These are phyloP conservation scores for Lapara coniferarum DNA, from an alignment of 2,888 invertebrate genomes.

Conservation along the genomic window DNA sequence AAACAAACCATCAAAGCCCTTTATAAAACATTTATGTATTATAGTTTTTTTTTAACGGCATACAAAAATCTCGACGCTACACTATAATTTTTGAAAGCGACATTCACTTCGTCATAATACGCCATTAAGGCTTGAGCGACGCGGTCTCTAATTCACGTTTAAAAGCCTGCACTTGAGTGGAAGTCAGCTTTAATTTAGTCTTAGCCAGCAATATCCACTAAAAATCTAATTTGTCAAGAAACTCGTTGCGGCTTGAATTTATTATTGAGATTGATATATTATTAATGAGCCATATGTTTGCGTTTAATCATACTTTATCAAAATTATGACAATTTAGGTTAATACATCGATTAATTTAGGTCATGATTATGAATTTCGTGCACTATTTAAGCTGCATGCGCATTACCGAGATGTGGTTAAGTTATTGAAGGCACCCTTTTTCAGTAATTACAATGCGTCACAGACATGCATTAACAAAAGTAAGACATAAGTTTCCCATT, in stretches of 20 bases:
- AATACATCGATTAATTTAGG: too few relatives aligned
- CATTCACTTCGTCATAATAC: conserved; percentile 78
- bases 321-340: conserved; percentile 9
- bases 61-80: conserved; percentile 58
- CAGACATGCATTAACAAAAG: conserved; percentile 14
- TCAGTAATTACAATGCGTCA: conserved; percentile 8
- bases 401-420: background rate
- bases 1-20: background rate
- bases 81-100: conserved; percentile 68
- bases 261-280: conserved; percentile 25
- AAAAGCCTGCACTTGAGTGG: conserved; percentile 82
- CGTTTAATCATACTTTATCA: conserved; percentile 14
- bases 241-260: conserved; percentile 62
- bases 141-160: conserved; percentile 79
- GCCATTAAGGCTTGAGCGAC: conserved; percentile 78
- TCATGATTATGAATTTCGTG: background rate
- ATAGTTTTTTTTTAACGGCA: conserved; percentile 30
- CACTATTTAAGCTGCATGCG: background rate
- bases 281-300: conserved; percentile 11
- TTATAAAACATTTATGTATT: conserved; percentile 29
- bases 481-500: conserved; percentile 1
- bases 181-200: conserved; percentile 81
- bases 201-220: conserved; percentile 76
- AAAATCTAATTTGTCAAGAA: conserved; percentile 82
- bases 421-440: conserved; percentile 16